A percentile compares a stretch with the other conserved stretches of the same genome.
Evolutionary conservation across 2,797 vertebrate species (phyloP).

Genomic region (Eospalax fontanierii): DNA sequence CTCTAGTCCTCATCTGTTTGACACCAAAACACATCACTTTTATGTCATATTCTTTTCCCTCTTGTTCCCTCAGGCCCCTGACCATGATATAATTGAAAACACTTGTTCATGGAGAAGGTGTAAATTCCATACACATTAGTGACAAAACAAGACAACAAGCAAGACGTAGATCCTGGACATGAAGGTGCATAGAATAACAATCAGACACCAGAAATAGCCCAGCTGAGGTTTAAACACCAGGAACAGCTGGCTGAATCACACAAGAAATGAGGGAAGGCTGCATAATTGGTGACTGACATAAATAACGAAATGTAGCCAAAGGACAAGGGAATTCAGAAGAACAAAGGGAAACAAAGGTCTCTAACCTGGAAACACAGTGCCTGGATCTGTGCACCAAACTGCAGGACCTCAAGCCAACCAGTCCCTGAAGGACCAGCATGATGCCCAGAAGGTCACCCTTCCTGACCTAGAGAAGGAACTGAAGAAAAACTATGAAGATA

Average conservation of each 20-base stretch:
- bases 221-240: neutral
- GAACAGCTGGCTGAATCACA: neutral
- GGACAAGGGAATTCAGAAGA: neutral
- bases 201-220: neutral
- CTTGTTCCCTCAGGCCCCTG: neutral
- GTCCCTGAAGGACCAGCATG: neutral
- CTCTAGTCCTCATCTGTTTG: too few species aligned
- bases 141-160: neutral
- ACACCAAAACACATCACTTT: too few species aligned
- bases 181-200: neutral
- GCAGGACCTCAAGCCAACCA: neutral
- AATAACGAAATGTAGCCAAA: neutral
- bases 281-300: neutral
- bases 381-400: neutral
- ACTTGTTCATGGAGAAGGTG: too few species aligned
- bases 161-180: neutral
- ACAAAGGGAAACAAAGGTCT: neutral
- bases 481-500: neutral
- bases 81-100: too few species aligned
- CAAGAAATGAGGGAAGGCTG: neutral
- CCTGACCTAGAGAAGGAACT: neutral
- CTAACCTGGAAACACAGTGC: neutral
- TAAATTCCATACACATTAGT: too few species aligned
- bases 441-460: neutral
- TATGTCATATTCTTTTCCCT: neutral